Evolutionary conservation across 2,113 vertebrate genomes (phyloP), one percentile per base, ranked within the genome.

Genomic region (Pelobates fuscus): DNA sequence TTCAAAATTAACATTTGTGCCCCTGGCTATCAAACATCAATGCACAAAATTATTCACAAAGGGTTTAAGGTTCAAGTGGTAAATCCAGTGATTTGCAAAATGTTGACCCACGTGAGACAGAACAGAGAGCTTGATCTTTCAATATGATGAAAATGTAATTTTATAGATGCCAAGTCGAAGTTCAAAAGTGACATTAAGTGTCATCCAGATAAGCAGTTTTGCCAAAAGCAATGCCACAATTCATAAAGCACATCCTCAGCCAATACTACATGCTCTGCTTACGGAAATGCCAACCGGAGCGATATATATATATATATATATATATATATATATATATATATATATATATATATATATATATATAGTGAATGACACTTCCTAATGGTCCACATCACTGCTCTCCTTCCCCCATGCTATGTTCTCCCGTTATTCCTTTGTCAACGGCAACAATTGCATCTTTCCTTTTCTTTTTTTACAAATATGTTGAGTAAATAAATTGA

Each of bases 61-160:
- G 84, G 80, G 80, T 87, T 88, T 88, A 84, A 82, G 74, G 89
- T 89, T 92, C 89, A 92, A 91, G 84, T 88, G 85, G 87, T 89
- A 91, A 93, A 92, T 89, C 84, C 81, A 88, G 84, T 85, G 70
- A 84, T 90, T 90, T 92, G 85, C 85, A 89, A 90, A 92, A 87
- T 88, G 87, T 91, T 91, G 91, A 90, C 89, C 89, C 86, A 86
- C 89, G 87, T 88, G 89, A 90, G 84, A 88, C 86, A 82, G 82
- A 78, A 83, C 77, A 82, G 88, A 80, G 85, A 87, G 86, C 81
- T 89, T 91, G 88, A 90, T 93, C 88, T 89, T 87, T 89, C 88
- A 87, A 80, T 88, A 79, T 92, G 89, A 93, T 90, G 89, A 89
- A 91, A 91, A 89, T 88, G 80, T 84, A 90, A 89, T 90, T 91